Conservation (phyloP, 2,888 invertebrate species). For the Uloborus plumipes region DNA sequence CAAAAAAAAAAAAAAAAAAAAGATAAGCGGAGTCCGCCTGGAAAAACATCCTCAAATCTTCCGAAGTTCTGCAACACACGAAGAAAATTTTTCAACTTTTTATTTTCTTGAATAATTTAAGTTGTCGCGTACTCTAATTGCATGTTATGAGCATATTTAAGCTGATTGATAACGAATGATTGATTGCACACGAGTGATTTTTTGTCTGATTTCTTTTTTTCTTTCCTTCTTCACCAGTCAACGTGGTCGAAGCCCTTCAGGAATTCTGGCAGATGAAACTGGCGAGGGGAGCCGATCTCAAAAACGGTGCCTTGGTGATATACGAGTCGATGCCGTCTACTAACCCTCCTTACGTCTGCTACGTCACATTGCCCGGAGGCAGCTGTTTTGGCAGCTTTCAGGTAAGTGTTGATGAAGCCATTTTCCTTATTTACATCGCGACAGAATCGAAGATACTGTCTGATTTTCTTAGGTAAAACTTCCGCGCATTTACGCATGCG, state of each 20-base stretch:
- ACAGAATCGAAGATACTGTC: neutral
- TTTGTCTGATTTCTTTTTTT: conserved; percentile 7
- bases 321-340: conserved; percentile 94
- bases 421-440: too few relatives aligned
- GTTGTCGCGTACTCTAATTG: too few relatives aligned
- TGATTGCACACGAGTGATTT: neutral
- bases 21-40: too few relatives aligned
- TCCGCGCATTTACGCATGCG: too few relatives aligned
- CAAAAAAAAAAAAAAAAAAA: too few relatives aligned
- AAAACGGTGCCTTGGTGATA: conserved; percentile 90
- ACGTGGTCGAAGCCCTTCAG: conserved; percentile 94
- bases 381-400: conserved; percentile 96
- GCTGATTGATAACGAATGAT: too few relatives aligned
- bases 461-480: too few relatives aligned
- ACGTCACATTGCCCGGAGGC: conserved; percentile 93
- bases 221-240: conserved; percentile 76
- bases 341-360: conserved; percentile 93
- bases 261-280: conserved; percentile 99
- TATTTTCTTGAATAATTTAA: too few relatives aligned
- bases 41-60: too few relatives aligned
- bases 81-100: too few relatives aligned
- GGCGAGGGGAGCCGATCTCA: conserved; percentile 85
- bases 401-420: conserved; percentile 74
- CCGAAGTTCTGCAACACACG: too few relatives aligned
- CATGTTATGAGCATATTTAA: too few relatives aligned